Evolutionary conservation across 2,113 vertebrate genomes (phyloP).

Genomic region (Ochotona princeps): DNA sequence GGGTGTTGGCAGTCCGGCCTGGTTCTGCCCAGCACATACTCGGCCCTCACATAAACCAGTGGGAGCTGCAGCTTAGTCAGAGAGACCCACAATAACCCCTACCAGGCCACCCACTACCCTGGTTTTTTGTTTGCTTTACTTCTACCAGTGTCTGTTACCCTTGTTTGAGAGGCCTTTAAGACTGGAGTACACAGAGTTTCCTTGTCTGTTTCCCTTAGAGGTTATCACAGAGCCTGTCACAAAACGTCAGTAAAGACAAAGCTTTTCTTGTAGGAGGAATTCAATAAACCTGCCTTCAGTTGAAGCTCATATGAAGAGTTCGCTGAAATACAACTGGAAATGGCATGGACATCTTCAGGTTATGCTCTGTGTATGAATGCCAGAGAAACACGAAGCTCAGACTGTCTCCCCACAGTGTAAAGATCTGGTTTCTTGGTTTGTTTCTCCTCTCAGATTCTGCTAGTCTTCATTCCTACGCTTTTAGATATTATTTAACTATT

Average conservation of each 20-base stretch:
- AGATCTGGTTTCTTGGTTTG: neutral
- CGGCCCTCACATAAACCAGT: no score
- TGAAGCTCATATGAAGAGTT: neutral
- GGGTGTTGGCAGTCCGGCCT: no score
- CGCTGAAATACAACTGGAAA: neutral
- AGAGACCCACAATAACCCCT: no score
- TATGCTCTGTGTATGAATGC: neutral
- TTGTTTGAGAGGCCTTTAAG: neutral
- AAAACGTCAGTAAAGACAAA: neutral
- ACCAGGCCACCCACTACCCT: no score
- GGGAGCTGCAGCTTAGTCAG: no score
- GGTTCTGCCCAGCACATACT: no score
- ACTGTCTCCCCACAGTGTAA: neutral
- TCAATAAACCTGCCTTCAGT: neutral
- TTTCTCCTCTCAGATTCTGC: neutral
- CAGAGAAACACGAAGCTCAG: neutral
- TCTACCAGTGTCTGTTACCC: neutral
- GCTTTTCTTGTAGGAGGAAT: neutral
- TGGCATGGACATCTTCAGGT: neutral
- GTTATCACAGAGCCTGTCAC: neutral
- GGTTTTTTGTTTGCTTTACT: neutral
- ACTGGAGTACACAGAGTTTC: neutral
- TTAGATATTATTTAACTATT: neutral
- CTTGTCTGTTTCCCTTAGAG: neutral
- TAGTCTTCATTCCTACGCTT: neutral